Evolutionary conservation across 2,113 vertebrate genomes (phyloP).

Genomic region (Callithrix jacchus): DNA sequence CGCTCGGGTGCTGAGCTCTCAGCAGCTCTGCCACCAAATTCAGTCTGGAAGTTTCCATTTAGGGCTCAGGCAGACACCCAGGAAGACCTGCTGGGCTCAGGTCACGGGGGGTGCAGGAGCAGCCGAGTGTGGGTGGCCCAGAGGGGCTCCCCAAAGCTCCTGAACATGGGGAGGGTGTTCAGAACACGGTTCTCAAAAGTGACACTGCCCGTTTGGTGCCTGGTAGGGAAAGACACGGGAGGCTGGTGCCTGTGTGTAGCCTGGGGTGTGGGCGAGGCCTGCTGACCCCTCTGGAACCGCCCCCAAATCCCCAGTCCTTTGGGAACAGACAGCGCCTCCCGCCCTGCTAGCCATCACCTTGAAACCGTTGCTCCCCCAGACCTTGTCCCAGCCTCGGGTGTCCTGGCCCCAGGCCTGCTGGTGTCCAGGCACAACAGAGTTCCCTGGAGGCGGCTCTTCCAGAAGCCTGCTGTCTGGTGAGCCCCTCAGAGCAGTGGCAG

Average conservation of each 20-base stretch:
- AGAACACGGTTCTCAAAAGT: background rate
- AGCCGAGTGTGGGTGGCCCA: no score
- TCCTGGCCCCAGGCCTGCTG: conserved; percentile 83
- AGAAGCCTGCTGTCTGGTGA: conserved; percentile 94
- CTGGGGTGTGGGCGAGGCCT: background rate
- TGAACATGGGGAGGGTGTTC: background rate
- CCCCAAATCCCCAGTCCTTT: no score
- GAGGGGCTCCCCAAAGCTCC: background rate
- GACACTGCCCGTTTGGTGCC: no score
- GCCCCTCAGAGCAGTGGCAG: conserved; percentile 31
- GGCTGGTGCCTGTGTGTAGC: no score
- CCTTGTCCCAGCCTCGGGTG: conserved; percentile 87
- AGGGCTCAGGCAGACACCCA: fast-evolving
- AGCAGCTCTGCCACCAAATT: fast-evolving
- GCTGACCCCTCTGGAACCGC: no score
- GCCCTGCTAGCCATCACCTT: fast-evolving
- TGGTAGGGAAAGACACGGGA: no score
- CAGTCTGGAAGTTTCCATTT: fast-evolving
- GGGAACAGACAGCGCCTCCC: no score
- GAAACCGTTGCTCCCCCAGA: conserved; percentile 79
- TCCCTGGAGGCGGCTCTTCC: conserved; percentile 92
- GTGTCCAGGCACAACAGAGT: conserved; percentile 88
- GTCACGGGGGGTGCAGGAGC: background rate
- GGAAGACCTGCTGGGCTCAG: fast-evolving
- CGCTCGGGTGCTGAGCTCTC: background rate